Base-by-base conservation (phyloP, 2,888 invertebrate genomes). In the Ernsta delagoae region DNA sequence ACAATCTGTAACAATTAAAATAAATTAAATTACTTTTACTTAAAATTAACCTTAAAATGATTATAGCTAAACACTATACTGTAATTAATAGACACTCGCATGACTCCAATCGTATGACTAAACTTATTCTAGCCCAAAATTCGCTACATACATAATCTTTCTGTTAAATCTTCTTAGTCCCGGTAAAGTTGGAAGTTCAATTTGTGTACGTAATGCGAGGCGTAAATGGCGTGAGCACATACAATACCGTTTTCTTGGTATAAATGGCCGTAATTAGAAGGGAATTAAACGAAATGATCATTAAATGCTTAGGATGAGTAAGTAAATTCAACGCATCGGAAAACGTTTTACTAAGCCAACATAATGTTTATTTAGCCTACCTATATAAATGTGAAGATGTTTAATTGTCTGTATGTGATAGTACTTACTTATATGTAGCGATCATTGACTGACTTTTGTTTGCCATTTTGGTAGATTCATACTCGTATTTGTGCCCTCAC, bases 181-280 rank as follows among this genome's bases (percentile, higher is more conserved):
- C 12, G 11, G 24, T 24, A 9, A 31, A 50, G 34, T 61, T 24
- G 24, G 24, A 24, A 24, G 39, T 56, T 70, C 31, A 50, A 54
- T 65, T 70, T 65, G 70, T 70, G 64, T 16, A 61, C 45, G 54
- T 67, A 71, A 74, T 72, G 64, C 67, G 71, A 72, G 66, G 68
- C 70, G 73, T 75, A 72, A 72, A 70, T 63, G 57, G 70, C 71
- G 68, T 75, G 74, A 75, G 71, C 71, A 71, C 68, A 72, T 70
- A 70, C 66, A 70, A 70, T 71, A 66, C 71, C 72, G 77, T 80
- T 80, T 79, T 80, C 79, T 81, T 73, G 8, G 73, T 72, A 71
- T 79, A 77, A 85, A 81, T 83, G 75, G 76, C 70, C 73, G 79
- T 79, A 83, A 84, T 86, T 85, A 85, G 73, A 67, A 67, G 56